Evolutionary conservation across 2,888 invertebrate species (phyloP).

Genomic region (Sepioteuthis lessoniana): DNA sequence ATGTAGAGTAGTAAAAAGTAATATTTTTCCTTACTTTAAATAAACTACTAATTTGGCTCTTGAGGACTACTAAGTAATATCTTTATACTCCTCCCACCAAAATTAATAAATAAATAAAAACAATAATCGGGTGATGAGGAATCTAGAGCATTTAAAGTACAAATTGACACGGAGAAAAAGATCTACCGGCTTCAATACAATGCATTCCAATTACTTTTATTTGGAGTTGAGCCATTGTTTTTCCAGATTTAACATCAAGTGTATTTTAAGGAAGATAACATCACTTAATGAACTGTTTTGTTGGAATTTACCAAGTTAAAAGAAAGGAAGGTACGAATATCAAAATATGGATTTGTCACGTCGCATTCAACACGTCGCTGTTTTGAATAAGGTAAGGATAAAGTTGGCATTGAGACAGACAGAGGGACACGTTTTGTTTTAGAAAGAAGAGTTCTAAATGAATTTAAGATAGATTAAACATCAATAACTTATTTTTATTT

Average conservation of each 20-base stretch:
- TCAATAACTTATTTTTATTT: neutral
- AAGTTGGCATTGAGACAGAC: neutral
- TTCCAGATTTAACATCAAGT: neutral
- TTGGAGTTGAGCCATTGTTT: neutral
- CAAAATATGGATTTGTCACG: constrained; percentile 2
- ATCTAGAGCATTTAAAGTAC: neutral
- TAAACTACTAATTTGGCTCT: too few relatives aligned
- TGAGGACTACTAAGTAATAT: too few relatives aligned
- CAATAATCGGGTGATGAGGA: too few relatives aligned
- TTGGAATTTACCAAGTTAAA: too few relatives aligned
- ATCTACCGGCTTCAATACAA: neutral
- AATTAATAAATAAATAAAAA: too few relatives aligned
- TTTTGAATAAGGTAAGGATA: neutral
- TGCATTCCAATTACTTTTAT: neutral
- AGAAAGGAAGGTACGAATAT: neutral
- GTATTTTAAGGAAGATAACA: neutral
- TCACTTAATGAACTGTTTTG: neutral
- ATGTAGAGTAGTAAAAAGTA: too few relatives aligned
- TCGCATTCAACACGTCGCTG: neutral
- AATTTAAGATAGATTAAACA: neutral
- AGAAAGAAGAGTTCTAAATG: neutral
- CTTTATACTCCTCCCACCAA: too few relatives aligned
- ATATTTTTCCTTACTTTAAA: too few relatives aligned
- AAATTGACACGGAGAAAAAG: neutral
- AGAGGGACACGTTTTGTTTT: neutral